phyloP scores from a whole-genome alignment of 2,113 vertebrate genomes.

The Noturus placidus region DNA sequence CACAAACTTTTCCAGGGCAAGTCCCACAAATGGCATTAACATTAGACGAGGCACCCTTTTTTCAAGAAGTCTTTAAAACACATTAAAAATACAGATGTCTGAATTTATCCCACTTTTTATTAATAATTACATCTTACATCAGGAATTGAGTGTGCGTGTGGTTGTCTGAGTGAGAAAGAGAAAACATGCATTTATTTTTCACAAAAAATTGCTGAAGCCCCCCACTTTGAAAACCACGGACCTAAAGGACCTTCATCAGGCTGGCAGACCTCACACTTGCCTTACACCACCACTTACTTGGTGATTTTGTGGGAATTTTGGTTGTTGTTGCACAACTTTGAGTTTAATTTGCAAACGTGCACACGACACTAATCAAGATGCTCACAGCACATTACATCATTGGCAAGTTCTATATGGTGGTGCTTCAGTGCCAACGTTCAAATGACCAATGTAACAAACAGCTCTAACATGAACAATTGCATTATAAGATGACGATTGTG shows the following conservation, averaged over 20 bases:
- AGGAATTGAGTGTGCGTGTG: no score
- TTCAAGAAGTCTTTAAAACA: no score
- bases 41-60: no score
- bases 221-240: no score
- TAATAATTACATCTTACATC: no score
- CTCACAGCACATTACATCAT: not conserved
- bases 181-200: no score
- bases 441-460: not conserved
- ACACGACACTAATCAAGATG: not conserved
- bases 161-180: no score
- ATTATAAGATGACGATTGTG: not conserved
- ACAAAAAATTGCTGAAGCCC: no score
- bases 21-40: no score
- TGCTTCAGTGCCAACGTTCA: not conserved
- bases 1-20: no score
- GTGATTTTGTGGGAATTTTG: not conserved
- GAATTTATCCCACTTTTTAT: no score
- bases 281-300: not conserved
- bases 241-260: not conserved
- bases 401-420: not conserved
- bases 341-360: not conserved
- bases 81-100: no score
- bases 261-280: not conserved
- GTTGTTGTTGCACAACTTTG: not conserved
- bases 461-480: not conserved